Evolutionary conservation across 2,797 vertebrate genomes (phyloP).

Genomic region (Leuciscus waleckii): DNA sequence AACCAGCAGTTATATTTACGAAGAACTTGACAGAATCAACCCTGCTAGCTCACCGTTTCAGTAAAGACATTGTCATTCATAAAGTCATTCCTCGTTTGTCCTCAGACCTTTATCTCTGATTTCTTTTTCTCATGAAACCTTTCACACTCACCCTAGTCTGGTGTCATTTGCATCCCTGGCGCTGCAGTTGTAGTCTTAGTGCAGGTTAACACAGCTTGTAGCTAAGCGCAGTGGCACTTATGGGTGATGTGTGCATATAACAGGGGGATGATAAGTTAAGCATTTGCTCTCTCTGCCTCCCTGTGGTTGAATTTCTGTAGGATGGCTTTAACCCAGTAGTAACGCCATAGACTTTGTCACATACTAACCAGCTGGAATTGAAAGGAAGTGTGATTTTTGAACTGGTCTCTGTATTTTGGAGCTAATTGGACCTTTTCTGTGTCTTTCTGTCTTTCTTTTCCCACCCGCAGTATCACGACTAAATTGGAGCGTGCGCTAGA

Average conservation of each 20-base stretch:
- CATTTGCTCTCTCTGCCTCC: constrained; percentile 39
- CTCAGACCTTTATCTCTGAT: constrained; percentile 5
- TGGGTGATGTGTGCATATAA: constrained; percentile 39
- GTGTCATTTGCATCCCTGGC: constrained; percentile 18
- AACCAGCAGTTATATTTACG: background rate
- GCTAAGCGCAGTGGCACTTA: constrained; percentile 24
- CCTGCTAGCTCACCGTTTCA: background rate
- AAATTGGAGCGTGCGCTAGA: constrained; percentile 98
- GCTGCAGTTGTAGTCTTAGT: constrained; percentile 36
- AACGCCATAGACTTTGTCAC: constrained; percentile 38
- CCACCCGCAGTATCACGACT: constrained; percentile 91
- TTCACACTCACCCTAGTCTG: constrained; percentile 23
- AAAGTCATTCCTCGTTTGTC: constrained; percentile 35
- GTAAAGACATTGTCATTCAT: constrained; percentile 3
- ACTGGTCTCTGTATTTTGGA: background rate
- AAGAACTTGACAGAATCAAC: constrained; percentile 38
- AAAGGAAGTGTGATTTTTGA: constrained; percentile 30
- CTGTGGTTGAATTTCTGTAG: constrained; percentile 39
- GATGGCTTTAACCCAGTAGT: constrained; percentile 42
- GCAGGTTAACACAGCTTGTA: constrained; percentile 39
- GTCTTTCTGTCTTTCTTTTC: constrained; percentile 51
- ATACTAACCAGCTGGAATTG: constrained; percentile 48
- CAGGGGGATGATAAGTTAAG: constrained; percentile 29
- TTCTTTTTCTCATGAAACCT: constrained; percentile 1
- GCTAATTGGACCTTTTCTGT: background rate